phyloP scores from a whole-genome alignment of 1,140 invertebrate species.

The Eulimnadia texana region DNA sequence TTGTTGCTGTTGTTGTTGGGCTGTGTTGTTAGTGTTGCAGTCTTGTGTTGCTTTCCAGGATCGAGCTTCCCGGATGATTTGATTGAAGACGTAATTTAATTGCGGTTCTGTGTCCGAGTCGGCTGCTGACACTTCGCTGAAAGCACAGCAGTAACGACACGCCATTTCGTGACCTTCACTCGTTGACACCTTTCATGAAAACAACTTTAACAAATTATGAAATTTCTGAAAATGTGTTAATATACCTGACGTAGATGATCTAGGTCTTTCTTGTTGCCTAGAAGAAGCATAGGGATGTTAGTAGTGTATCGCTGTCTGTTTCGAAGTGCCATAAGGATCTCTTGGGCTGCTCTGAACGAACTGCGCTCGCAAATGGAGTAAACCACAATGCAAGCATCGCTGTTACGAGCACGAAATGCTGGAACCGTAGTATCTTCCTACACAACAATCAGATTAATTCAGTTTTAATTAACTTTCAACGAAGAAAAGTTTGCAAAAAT shows the following conservation, averaged over 20 bases:
- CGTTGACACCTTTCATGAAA: slow-evolving; percentile 55
- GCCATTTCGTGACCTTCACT: slow-evolving; percentile 36
- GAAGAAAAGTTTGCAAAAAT: slow-evolving; percentile 23
- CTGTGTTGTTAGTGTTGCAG: slow-evolving; percentile 6
- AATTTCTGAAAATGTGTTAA: no score
- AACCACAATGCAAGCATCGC: slow-evolving; percentile 59
- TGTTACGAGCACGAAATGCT: slow-evolving; percentile 49
- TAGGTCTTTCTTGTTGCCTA: slow-evolving; percentile 60
- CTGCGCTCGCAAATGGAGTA: slow-evolving; percentile 58
- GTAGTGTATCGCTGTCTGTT: slow-evolving; percentile 4
- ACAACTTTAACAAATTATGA: no score
- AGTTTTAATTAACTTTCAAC: background rate
- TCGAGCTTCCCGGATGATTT: slow-evolving; percentile 15
- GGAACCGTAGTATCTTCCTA: slow-evolving; percentile 34
- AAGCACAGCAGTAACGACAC: slow-evolving; percentile 26
- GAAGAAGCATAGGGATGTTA: slow-evolving; percentile 37
- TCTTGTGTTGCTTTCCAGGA: slow-evolving; percentile 8
- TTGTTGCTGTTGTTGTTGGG: slow-evolving; percentile 8
- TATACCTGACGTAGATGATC: slow-evolving; percentile 56
- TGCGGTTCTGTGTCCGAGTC: slow-evolving; percentile 22
- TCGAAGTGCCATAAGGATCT: slow-evolving; percentile 40
- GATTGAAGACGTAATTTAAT: slow-evolving; percentile 12
- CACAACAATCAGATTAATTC: no score
- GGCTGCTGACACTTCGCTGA: slow-evolving; percentile 30
- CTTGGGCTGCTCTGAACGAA: slow-evolving; percentile 49